These are phyloP conservation scores for Wasmannia auropunctata DNA, from an alignment of 1,140 invertebrate genomes.

Conservation along the genomic window DNA sequence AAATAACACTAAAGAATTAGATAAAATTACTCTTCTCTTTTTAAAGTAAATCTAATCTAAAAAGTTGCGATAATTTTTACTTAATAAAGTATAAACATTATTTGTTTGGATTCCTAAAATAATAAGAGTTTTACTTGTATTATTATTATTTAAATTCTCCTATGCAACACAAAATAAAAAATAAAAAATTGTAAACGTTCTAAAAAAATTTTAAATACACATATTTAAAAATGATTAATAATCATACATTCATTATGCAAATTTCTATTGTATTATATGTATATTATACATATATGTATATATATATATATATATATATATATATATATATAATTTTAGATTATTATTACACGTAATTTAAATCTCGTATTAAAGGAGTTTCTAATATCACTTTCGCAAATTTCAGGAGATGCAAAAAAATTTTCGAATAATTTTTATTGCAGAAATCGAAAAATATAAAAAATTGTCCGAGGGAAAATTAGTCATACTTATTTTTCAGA, in stretches of 20 bases:
- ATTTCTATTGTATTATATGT: too few species aligned
- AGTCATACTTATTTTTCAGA: too few species aligned
- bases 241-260: background rate
- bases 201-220: background rate
- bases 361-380: background rate
- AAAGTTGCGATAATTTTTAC: background rate
- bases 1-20: background rate
- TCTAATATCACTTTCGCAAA: background rate
- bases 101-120: background rate
- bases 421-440: too few species aligned
- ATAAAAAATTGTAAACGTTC: background rate
- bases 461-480: too few species aligned
- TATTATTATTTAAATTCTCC: background rate
- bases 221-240: background rate
- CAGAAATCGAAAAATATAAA: too few species aligned
- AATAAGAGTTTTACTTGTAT: background rate
- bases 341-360: background rate
- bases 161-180: background rate
- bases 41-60: background rate
- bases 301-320: too few species aligned
- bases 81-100: background rate
- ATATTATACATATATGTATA: background rate
- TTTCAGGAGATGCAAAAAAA: background rate
- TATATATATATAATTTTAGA: background rate
- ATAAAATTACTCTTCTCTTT: background rate